Evolutionary conservation across 2,113 vertebrate genomes (phyloP), one percentile per base, ranked within the genome.

Genomic region (Budorcas taxicolor): DNA sequence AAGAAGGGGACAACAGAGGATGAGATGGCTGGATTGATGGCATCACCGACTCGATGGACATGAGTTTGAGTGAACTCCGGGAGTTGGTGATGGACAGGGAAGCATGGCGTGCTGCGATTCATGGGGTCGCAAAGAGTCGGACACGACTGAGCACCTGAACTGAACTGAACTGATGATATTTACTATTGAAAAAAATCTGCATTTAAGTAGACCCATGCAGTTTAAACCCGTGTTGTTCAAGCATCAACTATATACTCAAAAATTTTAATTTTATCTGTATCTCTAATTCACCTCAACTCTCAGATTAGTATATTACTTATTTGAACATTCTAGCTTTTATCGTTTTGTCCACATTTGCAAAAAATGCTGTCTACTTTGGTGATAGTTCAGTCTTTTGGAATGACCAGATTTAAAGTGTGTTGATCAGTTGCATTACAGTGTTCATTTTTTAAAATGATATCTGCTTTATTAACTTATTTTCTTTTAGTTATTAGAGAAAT

Each of bases 81-180:
- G n/a, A 23, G 4, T 23, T 71, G 10, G n/a, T 71, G n/a, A 71
- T 12, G n/a, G 17, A 71, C 67, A 40, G n/a, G 67, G 19, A 71
- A 5, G n/a, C 67, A 19, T 36, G 19, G n/a, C 0, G 0, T 36
- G 67, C n/a, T 71, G n/a, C 0, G 4, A 36, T 17, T 36, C 9
- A 36, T 36, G n/a, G 19, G 19, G 19, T 6, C 19, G 0, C 19
- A 71, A 45, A 45, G n/a, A 71, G 19, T 71, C 5, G 4, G 67
- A 71, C 19, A 36, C 2, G 0, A 40, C n/a, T 71, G n/a, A 62
- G 58, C 1, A 0, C 31, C 13, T 62, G 58, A 62, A 62, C 58
- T 60, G 58, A 29, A 29, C 27, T 31, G 29, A 62, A 62, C 29
- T 62, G 6, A 31, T 62, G 29, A 33, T 36, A 53, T 14, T 83